Evolutionary conservation across 2,797 vertebrate species (phyloP), one percentile per base, ranked within the genome.

Genomic region (Tokudaia muenninki): DNA sequence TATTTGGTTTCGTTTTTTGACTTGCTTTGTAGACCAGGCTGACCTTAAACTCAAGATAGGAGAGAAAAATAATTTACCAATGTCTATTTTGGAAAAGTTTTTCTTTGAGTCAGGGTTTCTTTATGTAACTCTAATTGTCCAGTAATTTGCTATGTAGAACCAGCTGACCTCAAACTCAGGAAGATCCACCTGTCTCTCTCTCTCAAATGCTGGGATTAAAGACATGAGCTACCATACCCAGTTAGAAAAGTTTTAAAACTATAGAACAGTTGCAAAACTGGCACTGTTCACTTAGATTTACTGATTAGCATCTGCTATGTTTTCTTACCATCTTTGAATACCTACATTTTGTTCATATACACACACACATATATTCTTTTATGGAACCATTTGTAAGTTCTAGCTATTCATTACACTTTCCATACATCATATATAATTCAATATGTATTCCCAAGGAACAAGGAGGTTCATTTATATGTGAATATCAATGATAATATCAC

Each of bases 201-300:
- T 37, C 67, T 4, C 34, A 90, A 16, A 89, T 95, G 89, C 93
- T 79, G 37, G 29, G 29, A 21, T 26, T 21, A 84, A 84, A 63
- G 81, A 41, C 59, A 16, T 82, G 26, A 31, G 59, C 41, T 29
- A 63, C 81, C 24, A 61, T 83, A 4, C 24, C 24, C 16, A 63
- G 57, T 93, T 87, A 9, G 80, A 96, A 90, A 78, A 89, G 41
- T 59, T 61, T 93, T 41, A 94, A 52, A 94, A 94, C 55, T 93
- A 9, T 31, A 55, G 47, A 93, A 67, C 8, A 90, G n/a, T 79
- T 59, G 14, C 24, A 86, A 47, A 57, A 94, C 50, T 41, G 74
- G 63, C 44, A 13, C 34, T 24, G 24, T 91, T 95, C 50, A 52
- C 59, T 59, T 87, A 37, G 79, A 82, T 93, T 87, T 21, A 61